Conservation (phyloP, 2,113 vertebrate genomes). For the human (Homo sapiens) region GRCh38 chr2:182915501-182916000, state of each 20-base stretch:
- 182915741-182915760: neutral
- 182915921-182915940: neutral
- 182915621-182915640: constrained; percentile 63
- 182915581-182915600: constrained; percentile 39
- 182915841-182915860: neutral
- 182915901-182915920: neutral
- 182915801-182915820: neutral
- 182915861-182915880: constrained; percentile 11
- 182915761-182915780: neutral
- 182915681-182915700: constrained; percentile 14
- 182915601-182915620: constrained; percentile 33
- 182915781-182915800: constrained; percentile 24
- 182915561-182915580: constrained; percentile 40
- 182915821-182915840: neutral
- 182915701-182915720: constrained; percentile 49
- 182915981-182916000: neutral
- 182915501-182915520: constrained; percentile 22
- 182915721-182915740: neutral
- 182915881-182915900: neutral
- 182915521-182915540: neutral
- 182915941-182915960: neutral
- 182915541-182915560: constrained; percentile 62
- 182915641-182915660: constrained; percentile 19
- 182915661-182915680: constrained; percentile 5
- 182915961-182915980: neutral